Percentiles rank a stretch among this genome's conserved stretches.
Evolutionary conservation across 2,797 vertebrate species (phyloP).

Genomic region (Takifugu ocellatus): DNA sequence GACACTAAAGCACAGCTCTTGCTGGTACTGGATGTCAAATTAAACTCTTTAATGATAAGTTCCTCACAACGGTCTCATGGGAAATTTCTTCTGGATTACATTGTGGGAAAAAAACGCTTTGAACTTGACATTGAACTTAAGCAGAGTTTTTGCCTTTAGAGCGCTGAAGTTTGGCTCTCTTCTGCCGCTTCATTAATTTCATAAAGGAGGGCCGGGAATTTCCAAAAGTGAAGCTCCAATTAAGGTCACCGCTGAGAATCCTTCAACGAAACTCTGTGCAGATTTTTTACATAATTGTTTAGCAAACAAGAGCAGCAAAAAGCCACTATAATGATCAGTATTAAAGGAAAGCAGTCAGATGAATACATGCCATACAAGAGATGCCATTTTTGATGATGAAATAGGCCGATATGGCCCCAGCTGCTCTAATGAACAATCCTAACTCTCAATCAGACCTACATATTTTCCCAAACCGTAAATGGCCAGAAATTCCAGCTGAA

Average conservation of each 20-base stretch:
- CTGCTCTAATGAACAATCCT: too few species aligned
- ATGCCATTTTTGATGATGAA: too few species aligned
- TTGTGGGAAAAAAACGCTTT: constrained; percentile 76
- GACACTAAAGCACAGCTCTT: constrained; percentile 72
- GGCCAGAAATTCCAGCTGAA: background rate
- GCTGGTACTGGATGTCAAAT: constrained; percentile 78
- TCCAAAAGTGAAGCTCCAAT: constrained; percentile 34
- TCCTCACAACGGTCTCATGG: constrained; percentile 70
- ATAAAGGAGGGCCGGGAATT: constrained; percentile 22
- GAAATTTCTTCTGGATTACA: constrained; percentile 79
- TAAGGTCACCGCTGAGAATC: constrained; percentile 28
- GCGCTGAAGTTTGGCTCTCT: constrained; percentile 58
- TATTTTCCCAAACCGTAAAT: background rate
- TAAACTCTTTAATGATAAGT: constrained; percentile 79
- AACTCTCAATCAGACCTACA: too few species aligned
- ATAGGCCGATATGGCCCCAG: too few species aligned
- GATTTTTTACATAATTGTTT: constrained; percentile 2
- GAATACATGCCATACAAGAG: too few species aligned
- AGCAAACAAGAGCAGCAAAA: background rate
- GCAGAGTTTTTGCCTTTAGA: constrained; percentile 71
- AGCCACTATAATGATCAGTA: background rate
- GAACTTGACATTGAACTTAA: constrained; percentile 83
- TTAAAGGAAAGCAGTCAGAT: background rate
- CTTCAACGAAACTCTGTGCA: constrained; percentile 1
- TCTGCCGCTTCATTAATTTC: constrained; percentile 29